Conservation (phyloP, 2,888 invertebrate genomes). For the Aricia artaxerxes region DNA sequence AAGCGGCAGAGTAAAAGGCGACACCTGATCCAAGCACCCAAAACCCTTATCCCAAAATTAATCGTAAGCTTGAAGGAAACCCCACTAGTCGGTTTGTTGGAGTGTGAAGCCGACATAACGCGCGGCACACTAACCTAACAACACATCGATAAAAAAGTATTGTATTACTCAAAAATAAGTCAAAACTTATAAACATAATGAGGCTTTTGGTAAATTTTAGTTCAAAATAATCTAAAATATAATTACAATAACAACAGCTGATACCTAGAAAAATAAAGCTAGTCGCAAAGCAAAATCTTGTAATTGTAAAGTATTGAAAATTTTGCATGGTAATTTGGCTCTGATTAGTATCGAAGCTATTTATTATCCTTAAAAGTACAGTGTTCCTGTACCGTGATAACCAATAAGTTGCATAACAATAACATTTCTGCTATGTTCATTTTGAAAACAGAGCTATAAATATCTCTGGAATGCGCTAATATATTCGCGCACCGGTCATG, state of each 20-base stretch:
- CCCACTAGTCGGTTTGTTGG: slow-evolving; percentile 44
- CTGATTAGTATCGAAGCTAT: too few relatives aligned
- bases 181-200: background rate
- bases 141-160: slow-evolving; percentile 32
- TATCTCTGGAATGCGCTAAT: slow-evolving; percentile 16
- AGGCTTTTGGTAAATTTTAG: too few relatives aligned
- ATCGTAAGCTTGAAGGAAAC: slow-evolving; percentile 44
- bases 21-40: slow-evolving; percentile 26
- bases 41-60: slow-evolving; percentile 39
- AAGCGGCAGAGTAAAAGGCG: slow-evolving; percentile 25
- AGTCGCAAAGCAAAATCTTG: too few relatives aligned
- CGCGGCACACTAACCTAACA: slow-evolving; percentile 29
- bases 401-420: background rate
- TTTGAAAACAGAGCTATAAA: background rate
- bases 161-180: slow-evolving; percentile 26
- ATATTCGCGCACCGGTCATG: slow-evolving; percentile 2
- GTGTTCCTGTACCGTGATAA: too few relatives aligned
- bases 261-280: too few relatives aligned
- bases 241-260: too few relatives aligned
- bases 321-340: too few relatives aligned
- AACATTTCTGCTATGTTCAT: background rate
- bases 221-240: too few relatives aligned
- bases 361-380: too few relatives aligned
- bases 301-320: too few relatives aligned
- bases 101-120: slow-evolving; percentile 44